Evolutionary conservation across 2,888 invertebrate genomes (phyloP).

Genomic region (Caenorhabditis uteleia): DNA sequence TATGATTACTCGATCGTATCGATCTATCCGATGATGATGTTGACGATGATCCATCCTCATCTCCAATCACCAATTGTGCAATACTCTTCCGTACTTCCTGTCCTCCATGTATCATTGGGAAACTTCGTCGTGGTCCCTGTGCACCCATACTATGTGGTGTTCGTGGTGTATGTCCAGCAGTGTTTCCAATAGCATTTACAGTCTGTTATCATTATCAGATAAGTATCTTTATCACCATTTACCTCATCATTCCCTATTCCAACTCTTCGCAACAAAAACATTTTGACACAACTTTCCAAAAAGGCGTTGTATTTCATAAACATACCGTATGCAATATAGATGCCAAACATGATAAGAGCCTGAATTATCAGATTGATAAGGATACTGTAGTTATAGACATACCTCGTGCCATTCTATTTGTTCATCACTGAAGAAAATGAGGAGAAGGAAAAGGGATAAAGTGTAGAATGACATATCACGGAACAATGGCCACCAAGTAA

Average conservation of each 20-base stretch:
- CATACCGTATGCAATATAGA: slow-evolving; percentile 64
- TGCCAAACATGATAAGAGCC: slow-evolving; percentile 56
- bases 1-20: no score
- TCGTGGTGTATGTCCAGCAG: slow-evolving; percentile 15
- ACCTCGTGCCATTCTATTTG: slow-evolving; percentile 58
- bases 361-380: slow-evolving; percentile 11
- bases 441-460: slow-evolving; percentile 55
- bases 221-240: slow-evolving; percentile 1
- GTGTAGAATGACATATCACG: slow-evolving; percentile 65
- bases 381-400: background rate
- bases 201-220: no score
- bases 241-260: slow-evolving; percentile 32
- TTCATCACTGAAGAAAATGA: slow-evolving; percentile 60
- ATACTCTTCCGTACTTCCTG: slow-evolving; percentile 44
- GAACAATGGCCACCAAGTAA: slow-evolving; percentile 67
- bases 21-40: slow-evolving; percentile 3
- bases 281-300: slow-evolving; percentile 53
- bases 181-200: background rate
- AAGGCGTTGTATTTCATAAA: slow-evolving; percentile 67
- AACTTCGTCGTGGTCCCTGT: slow-evolving; percentile 33
- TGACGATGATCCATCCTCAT: slow-evolving; percentile 10
- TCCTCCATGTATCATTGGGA: slow-evolving; percentile 47
- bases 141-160: slow-evolving; percentile 27
- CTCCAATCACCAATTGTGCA: slow-evolving; percentile 47
- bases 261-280: slow-evolving; percentile 23